Base-by-base conservation (phyloP, 2,113 vertebrate genomes). In the Stegastes partitus region DNA sequence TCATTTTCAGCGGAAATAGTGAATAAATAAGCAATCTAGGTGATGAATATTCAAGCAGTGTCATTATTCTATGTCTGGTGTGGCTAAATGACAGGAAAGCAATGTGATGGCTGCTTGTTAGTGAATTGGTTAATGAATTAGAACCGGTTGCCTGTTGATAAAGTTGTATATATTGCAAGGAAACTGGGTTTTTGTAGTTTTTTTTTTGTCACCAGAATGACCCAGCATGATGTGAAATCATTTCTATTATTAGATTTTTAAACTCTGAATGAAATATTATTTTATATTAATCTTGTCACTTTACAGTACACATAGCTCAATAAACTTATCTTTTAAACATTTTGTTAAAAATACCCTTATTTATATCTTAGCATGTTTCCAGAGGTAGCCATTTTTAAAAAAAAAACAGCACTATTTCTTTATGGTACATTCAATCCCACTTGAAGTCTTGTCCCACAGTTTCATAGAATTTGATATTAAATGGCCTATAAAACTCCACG, bases 401-500 rank as follows among this genome's bases (percentile, higher is more conserved):
- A 47, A 58, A 74, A 67, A 67, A 58, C 71, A 57, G 14, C 44
- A 26, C 12, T 34, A 22, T 50, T 49, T 59, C 14, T 56, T 18
- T 25, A 70, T 59, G 51, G 42, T 80, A 18, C 42, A 69, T 62
- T 94, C 84, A 99, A 37, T 99, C 97, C 98, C 98, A 99, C 70
- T 97, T 94, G 90, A 99, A 99, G 87, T 99, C 97, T 70, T 98
- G 96, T 74, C 98, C 98, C 0, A 98, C 98, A 0, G 96, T 98
- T 91, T 99, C 97, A 90, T 97, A 99, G 94, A 99, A 99, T 78
- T 96, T 97, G 69, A 97, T 92, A 86, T 99, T 99, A 66, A 97
- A 97, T 22, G 98, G 97, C 92, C 96, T 96, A 79, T 98, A 99
- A 93, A 99, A 99, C 82, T 99, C 98, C 77, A 92, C 95, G 74